These are phyloP conservation scores for Invenusta paracnida DNA, from an alignment of 2,888 invertebrate genomes.

Conservation along the genomic window DNA sequence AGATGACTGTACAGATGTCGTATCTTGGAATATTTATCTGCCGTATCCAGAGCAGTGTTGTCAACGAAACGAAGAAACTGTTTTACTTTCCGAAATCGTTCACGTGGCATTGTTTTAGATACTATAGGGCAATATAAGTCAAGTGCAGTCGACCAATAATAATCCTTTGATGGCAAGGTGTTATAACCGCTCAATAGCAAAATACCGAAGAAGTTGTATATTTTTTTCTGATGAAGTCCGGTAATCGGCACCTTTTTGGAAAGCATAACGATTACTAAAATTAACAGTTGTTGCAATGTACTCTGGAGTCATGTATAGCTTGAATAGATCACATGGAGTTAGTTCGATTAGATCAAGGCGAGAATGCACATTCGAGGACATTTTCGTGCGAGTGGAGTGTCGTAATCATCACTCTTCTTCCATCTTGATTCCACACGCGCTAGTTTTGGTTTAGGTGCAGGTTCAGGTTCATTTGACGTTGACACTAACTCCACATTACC, in stretches of 20 bases:
- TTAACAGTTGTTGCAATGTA: not conserved
- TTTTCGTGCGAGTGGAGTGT: not conserved
- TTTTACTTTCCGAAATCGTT: not conserved
- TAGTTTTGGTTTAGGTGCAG: not conserved
- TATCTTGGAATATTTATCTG: not conserved
- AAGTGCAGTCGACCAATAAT: not conserved
- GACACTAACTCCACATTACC: not conserved
- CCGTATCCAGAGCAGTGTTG: not conserved
- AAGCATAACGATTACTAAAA: not conserved
- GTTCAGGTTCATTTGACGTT: not conserved
- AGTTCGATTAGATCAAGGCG: not conserved
- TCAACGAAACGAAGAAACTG: not conserved
- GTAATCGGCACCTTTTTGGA: not conserved
- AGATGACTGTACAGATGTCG: not conserved
- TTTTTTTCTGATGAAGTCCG: not conserved
- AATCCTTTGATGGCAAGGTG: not conserved
- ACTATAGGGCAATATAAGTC: not conserved
- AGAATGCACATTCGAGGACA: not conserved
- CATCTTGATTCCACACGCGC: not conserved
- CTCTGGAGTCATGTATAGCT: not conserved
- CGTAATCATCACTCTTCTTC: not conserved
- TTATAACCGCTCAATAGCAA: not conserved
- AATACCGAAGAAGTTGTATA: not conserved
- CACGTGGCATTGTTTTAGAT: not conserved
- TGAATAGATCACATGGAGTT: not conserved